Evolutionary conservation across 2,113 vertebrate species (phyloP).

Genomic region (Loxodonta africana): DNA sequence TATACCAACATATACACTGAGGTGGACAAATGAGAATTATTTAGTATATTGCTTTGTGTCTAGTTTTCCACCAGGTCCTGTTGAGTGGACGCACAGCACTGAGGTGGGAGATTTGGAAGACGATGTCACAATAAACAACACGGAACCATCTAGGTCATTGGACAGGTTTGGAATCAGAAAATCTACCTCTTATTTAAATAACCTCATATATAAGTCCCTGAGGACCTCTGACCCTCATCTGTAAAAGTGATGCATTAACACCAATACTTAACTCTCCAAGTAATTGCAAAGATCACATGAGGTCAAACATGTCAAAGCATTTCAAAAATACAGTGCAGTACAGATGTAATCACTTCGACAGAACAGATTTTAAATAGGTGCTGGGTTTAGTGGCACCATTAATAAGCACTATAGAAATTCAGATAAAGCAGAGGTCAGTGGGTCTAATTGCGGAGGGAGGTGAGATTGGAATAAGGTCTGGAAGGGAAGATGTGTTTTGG

Average conservation of each 20-base stretch:
- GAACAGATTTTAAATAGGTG: not conserved
- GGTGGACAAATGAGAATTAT: not conserved
- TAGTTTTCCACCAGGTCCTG: not conserved
- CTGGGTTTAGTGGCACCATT: not conserved
- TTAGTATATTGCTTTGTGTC: not conserved
- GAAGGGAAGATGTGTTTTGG: not conserved
- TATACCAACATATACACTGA: not conserved
- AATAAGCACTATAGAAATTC: not conserved
- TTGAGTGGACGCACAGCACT: not conserved
- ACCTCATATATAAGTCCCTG: not conserved
- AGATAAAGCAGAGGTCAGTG: not conserved
- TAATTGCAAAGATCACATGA: constrained; percentile 1
- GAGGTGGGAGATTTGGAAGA: not conserved
- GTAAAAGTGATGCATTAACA: not conserved
- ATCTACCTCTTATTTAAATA: not conserved
- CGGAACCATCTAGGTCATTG: not conserved
- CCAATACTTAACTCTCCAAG: not conserved
- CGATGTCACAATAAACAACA: not conserved
- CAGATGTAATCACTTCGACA: no score
- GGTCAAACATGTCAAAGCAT: not conserved
- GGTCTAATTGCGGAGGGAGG: not conserved
- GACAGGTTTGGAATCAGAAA: not conserved
- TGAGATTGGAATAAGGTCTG: not conserved
- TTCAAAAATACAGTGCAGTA: no score
- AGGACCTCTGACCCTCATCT: not conserved